phyloP scores from a whole-genome alignment of 2,113 vertebrate genomes.

The Jacana jacana region DNA sequence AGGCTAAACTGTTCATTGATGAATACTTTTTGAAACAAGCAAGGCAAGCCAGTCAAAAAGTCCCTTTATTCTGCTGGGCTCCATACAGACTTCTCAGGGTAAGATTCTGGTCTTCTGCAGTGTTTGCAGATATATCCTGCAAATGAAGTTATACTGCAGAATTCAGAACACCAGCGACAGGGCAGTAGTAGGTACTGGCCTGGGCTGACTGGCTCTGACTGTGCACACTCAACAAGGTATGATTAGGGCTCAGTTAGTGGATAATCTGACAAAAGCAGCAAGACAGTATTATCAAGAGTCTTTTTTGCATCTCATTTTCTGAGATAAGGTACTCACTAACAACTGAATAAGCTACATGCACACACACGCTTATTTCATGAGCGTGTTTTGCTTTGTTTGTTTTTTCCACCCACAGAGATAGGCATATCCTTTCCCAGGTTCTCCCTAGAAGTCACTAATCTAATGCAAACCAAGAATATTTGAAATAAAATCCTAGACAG shows the following conservation, averaged over 20 bases:
- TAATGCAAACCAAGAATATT: not conserved
- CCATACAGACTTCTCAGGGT: not conserved
- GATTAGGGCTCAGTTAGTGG: not conserved
- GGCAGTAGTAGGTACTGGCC: not conserved
- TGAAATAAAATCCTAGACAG: not conserved
- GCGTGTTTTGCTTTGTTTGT: not conserved
- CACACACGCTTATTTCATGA: accelerated
- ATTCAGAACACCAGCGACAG: not conserved
- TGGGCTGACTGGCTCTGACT: not conserved
- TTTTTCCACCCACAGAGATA: accelerated
- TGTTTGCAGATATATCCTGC: accelerated
- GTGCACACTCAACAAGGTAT: not conserved
- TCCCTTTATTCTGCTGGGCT: not conserved
- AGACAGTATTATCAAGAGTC: not conserved
- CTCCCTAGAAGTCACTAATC: not conserved
- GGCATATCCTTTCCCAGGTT: not conserved
- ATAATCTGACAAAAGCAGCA: not conserved
- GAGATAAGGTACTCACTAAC: not conserved
- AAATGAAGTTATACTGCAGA: not conserved
- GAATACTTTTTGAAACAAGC: not conserved
- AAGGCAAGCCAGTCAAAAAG: not conserved
- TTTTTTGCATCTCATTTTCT: not conserved
- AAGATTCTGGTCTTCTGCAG: not conserved
- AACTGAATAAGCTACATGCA: not conserved
- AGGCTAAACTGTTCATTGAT: not conserved